Conservation (phyloP, 2,888 invertebrate species). For the Eupithecia subumbrata region DNA sequence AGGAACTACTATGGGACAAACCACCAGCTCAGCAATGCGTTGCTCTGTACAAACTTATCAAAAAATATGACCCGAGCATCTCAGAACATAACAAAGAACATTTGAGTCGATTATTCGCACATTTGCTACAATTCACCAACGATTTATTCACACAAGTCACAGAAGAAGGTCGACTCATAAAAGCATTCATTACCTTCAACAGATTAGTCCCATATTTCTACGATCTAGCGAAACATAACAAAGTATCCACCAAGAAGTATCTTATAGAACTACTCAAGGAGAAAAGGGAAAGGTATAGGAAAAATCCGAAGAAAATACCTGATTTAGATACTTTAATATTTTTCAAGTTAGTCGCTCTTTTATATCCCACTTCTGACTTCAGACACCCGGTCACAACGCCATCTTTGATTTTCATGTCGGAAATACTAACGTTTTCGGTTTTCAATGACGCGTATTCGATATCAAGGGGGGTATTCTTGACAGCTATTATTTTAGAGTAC, state of each 20-base stretch:
- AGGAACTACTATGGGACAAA: constrained; percentile 85
- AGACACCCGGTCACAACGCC: constrained; percentile 95
- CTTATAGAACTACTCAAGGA: constrained; percentile 88
- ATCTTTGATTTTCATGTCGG: constrained; percentile 91
- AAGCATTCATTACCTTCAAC: constrained; percentile 85
- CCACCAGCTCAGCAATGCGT: constrained; percentile 86
- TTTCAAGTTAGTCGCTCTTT: constrained; percentile 90
- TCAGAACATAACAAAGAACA: constrained; percentile 91
- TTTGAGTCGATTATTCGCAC: constrained; percentile 89
- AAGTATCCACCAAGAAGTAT: constrained; percentile 86
- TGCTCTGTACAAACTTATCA: constrained; percentile 92
- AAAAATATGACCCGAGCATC: constrained; percentile 93
- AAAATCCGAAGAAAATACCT: constrained; percentile 85
- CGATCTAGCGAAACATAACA: constrained; percentile 89
- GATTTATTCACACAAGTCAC: constrained; percentile 81
- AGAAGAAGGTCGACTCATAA: constrained; percentile 71
- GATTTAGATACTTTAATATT: constrained; percentile 89
- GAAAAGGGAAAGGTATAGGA: constrained; percentile 87
- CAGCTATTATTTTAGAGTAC: constrained; percentile 90
- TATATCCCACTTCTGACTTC: constrained; percentile 96
- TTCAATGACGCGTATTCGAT: constrained; percentile 87
- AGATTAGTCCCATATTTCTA: constrained; percentile 84
- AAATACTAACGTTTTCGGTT: constrained; percentile 87
- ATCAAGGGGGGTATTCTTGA: constrained; percentile 90
- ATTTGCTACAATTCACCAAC: constrained; percentile 90